These are phyloP conservation scores for Artibeus lituratus DNA, from an alignment of 2,797 vertebrate species.

Conservation along the genomic window DNA sequence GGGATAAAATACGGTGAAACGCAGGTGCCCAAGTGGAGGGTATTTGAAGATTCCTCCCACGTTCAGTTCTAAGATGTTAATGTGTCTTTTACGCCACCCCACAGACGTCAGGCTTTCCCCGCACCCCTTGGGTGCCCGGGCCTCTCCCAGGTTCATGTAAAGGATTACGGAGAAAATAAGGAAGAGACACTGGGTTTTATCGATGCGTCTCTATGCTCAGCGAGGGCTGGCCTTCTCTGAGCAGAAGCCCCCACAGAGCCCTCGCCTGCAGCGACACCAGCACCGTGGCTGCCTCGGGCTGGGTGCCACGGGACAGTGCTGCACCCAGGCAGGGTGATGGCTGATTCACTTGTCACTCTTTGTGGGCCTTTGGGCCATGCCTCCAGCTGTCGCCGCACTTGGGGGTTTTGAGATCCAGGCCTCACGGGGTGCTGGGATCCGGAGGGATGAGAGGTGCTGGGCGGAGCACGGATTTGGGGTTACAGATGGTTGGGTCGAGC, in stretches of 20 bases:
- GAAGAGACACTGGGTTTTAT: accelerated
- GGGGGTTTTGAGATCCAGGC: background rate
- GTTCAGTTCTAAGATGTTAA: background rate
- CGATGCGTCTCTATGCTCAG: accelerated
- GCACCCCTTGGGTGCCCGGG: too few relatives aligned
- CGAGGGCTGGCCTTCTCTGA: background rate
- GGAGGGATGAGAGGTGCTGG: too few relatives aligned
- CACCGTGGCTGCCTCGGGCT: background rate
- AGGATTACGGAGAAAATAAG: background rate
- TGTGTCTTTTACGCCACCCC: too few relatives aligned
- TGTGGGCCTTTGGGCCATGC: background rate
- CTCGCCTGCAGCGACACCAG: background rate
- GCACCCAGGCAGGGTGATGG: accelerated
- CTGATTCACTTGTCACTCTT: accelerated
- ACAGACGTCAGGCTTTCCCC: too few relatives aligned
- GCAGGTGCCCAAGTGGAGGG: background rate
- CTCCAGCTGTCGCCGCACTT: too few relatives aligned
- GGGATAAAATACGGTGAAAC: background rate
- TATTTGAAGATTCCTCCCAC: accelerated
- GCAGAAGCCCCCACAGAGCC: background rate
- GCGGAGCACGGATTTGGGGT: background rate
- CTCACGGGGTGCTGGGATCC: background rate
- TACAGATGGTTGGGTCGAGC: too few relatives aligned
- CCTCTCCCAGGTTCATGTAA: background rate
- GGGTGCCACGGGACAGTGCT: too few relatives aligned